Evolutionary conservation across 2,888 invertebrate genomes (phyloP), one percentile per base, ranked within the genome.

Genomic region (Leptinotarsa haldemani): DNA sequence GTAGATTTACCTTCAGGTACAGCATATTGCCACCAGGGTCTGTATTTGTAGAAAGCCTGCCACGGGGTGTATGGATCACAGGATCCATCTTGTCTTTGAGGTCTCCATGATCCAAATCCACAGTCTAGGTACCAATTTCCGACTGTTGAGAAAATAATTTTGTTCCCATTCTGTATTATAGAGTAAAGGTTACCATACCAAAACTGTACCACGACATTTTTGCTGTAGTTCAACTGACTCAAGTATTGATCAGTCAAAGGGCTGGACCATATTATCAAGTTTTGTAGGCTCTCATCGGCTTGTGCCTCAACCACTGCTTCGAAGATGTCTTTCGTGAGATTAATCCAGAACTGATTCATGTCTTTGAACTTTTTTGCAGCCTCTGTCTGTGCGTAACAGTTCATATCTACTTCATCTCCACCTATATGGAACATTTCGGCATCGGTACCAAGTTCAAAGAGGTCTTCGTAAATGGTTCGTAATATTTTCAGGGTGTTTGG

Each of bases 41-140:
- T 89, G 85, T 95, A 94, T 85, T 92, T 93, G 87, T 95, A 95
- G 68, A 95, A 91, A 80, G 92, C 93, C 85, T 94, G 94, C 95
- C 95, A 95, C 65, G 93, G 93, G 67, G 93, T 92, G 86, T 95
- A 95, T 16, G 95, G 95, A 7, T 94, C 93, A 85, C 95, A 95
- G 81, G 94, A 93, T 1, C 94, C 94, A 81, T 2, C 13, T 4
- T 22, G 12, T 0, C 13, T 13, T 63, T 90, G 91, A 80, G 94
- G 92, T 56, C 94, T 90, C 95, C 95, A 95, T 77, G 92, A 93
- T 0, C 94, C 95, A 85, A 94, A 95, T 1, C 95, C 95, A 84
- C 95, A 95, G 86, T 95, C 95, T 78, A 95, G 89, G 87, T 95
- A 95, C 94, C 94, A 94, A 16, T 94, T 93, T 84, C 95, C 94